Evolutionary conservation across 2,888 invertebrate genomes (phyloP).

Genomic region (Creontiades dilutus): DNA sequence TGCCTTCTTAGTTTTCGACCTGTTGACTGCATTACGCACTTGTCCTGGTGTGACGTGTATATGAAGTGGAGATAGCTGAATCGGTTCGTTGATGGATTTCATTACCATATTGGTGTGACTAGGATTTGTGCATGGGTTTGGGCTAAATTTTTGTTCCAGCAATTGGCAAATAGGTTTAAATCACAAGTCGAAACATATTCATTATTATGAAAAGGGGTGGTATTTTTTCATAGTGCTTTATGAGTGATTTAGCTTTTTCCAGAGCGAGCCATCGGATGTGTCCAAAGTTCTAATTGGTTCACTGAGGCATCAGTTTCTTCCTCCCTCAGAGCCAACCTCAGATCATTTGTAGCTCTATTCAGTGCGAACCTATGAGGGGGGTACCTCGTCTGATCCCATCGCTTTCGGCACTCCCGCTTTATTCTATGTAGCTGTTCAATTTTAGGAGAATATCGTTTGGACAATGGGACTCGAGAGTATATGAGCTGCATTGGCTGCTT

Average conservation of each 20-base stretch:
- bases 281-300: neutral
- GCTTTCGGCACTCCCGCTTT: no score
- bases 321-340: no score
- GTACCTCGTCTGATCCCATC: no score
- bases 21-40: constrained; percentile 30
- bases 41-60: constrained; percentile 39
- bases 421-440: no score
- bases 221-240: neutral
- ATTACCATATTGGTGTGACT: neutral
- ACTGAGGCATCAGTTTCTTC: no score
- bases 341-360: no score
- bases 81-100: neutral
- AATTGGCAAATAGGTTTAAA: constrained; percentile 19
- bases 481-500: no score
- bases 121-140: neutral
- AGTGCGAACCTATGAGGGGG: no score
- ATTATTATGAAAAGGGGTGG: neutral
- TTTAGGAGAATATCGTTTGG: no score
- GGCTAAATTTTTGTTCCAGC: neutral
- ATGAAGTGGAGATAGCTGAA: constrained; percentile 13
- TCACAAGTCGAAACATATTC: neutral
- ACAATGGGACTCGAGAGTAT: no score
- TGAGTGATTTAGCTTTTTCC: constrained; percentile 9
- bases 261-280: neutral
- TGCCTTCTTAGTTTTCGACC: constrained; percentile 50